These are phyloP conservation scores for Drosophila histrio DNA, from an alignment of 2,888 invertebrate species.

Conservation along the genomic window DNA sequence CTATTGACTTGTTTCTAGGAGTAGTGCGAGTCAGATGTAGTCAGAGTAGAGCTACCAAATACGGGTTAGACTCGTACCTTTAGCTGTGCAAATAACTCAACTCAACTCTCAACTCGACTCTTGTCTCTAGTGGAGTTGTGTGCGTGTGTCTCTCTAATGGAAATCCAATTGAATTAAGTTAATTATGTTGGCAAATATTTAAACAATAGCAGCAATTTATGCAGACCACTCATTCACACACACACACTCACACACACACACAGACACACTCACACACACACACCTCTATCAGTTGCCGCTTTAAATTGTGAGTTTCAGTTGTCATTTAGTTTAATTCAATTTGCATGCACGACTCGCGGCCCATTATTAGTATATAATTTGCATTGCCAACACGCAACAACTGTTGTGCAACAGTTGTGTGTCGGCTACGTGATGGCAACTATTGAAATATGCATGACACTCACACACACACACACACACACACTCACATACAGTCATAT, in stretches of 20 bases:
- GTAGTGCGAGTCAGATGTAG: background rate
- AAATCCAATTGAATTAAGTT: conserved; percentile 84
- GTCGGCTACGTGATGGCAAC: conserved; percentile 39
- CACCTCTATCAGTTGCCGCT: background rate
- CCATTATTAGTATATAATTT: conserved; percentile 63
- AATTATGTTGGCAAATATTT: conserved; percentile 84
- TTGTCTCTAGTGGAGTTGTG: conserved; percentile 31
- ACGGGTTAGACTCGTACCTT: conserved; percentile 50
- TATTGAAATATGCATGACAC: conserved; percentile 56
- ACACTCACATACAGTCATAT: conserved; percentile 12
- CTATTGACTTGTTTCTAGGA: conserved; percentile 19
- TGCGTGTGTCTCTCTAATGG: conserved; percentile 71
- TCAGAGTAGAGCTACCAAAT: background rate
- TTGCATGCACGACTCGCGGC: conserved; percentile 61
- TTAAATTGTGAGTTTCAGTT: conserved; percentile 40
- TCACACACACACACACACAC: conserved; percentile 23
- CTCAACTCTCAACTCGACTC: conserved; percentile 6
- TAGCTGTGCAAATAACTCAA: conserved; percentile 71
- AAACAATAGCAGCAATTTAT: conserved; percentile 81
- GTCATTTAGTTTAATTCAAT: conserved; percentile 70
- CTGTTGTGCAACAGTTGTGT: conserved; percentile 70
- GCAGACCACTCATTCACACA: conserved; percentile 31
- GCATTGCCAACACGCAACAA: conserved; percentile 37
- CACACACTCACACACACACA: background rate
- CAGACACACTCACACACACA: background rate